phyloP scores from a whole-genome alignment of 2,888 invertebrate genomes.

The Cryptophagus acutangulus region DNA sequence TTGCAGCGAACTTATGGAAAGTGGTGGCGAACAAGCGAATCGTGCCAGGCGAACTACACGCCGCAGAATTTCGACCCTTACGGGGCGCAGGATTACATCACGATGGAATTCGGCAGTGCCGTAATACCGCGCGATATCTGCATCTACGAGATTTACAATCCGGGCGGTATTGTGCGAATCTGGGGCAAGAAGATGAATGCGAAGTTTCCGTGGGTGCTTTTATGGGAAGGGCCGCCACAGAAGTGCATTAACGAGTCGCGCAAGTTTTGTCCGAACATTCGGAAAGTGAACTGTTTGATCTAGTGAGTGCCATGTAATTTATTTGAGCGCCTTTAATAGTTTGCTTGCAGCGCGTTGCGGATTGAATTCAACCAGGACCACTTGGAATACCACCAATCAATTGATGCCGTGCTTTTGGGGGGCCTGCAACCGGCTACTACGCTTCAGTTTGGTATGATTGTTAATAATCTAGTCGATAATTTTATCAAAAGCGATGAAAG shows the following conservation, averaged over 20 bases:
- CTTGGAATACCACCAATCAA: constrained; percentile 79
- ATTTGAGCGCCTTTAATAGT: background rate
- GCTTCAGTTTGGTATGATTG: constrained; percentile 33
- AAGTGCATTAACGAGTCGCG: constrained; percentile 56
- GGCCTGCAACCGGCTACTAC: constrained; percentile 50
- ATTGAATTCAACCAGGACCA: constrained; percentile 81
- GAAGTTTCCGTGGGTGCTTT: constrained; percentile 59
- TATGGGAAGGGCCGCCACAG: constrained; percentile 73
- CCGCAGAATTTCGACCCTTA: constrained; percentile 64
- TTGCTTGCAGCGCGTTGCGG: constrained; percentile 61
- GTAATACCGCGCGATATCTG: constrained; percentile 67
- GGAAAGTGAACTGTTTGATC: constrained; percentile 53
- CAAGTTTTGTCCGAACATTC: constrained; percentile 71
- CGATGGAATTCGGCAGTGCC: constrained; percentile 56
- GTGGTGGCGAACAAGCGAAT: constrained; percentile 81
- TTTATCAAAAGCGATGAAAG: constrained; percentile 9
- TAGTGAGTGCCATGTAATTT: constrained; percentile 45
- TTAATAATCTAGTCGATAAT: constrained; percentile 24
- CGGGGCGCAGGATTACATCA: constrained; percentile 72
- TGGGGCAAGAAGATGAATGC: constrained; percentile 59
- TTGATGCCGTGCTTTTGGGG: constrained; percentile 78
- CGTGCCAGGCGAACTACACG: constrained; percentile 64
- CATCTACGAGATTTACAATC: constrained; percentile 82
- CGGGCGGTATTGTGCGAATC: constrained; percentile 75
- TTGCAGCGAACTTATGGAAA: constrained; percentile 75